Conservation (phyloP, 2,797 vertebrate species). For the Hirundo rustica region DNA sequence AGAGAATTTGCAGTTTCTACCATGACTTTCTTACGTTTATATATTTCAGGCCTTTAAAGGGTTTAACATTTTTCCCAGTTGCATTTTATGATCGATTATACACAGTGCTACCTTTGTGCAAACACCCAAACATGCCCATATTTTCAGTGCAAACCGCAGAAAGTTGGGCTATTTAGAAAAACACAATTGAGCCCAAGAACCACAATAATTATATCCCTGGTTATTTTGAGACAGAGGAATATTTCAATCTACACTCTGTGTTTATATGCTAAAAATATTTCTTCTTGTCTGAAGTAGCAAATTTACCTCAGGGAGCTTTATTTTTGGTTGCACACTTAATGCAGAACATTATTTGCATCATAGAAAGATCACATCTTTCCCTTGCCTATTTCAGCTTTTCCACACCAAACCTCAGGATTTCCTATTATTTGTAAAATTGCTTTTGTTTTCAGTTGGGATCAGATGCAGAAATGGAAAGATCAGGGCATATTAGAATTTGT, state of each 20-base stretch:
- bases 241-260: constrained; percentile 5
- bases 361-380: constrained; percentile 21
- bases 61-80: not conserved
- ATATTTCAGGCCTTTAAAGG: not conserved
- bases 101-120: not conserved
- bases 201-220: constrained; percentile 29
- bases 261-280: constrained; percentile 57
- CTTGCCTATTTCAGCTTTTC: constrained; percentile 1
- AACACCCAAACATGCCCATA: not conserved
- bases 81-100: not conserved
- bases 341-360: constrained; percentile 48
- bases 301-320: constrained; percentile 56
- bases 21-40: not conserved
- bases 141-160: not conserved
- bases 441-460: constrained; percentile 48
- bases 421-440: constrained; percentile 43
- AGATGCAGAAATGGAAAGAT: constrained; percentile 33
- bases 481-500: not conserved
- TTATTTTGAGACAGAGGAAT: constrained; percentile 36
- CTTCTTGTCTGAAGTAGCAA: constrained; percentile 60
- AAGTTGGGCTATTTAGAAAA: constrained; percentile 17
- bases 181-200: not conserved
- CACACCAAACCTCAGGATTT: constrained; percentile 19
- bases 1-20: not conserved
- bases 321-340: constrained; percentile 52